phyloP scores from a whole-genome alignment of 2,888 invertebrate genomes.

The Meteorus cinctellus region DNA sequence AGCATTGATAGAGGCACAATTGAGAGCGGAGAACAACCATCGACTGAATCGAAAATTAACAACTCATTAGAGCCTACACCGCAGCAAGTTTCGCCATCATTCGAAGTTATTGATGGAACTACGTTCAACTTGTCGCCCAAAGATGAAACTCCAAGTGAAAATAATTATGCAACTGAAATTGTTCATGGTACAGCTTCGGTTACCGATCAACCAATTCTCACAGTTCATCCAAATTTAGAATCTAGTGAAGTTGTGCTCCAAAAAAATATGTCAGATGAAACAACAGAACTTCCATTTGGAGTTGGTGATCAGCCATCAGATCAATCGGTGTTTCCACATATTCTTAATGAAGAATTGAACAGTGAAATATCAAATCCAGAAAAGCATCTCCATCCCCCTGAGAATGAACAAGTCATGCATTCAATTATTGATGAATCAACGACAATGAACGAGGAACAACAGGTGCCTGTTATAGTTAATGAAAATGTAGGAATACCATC shows the following conservation, averaged over 20 bases:
- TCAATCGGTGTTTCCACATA: neutral
- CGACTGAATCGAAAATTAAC: neutral
- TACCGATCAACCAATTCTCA: conserved; percentile 55
- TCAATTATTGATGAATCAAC: neutral
- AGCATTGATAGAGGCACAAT: neutral
- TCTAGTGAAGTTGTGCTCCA: conserved; percentile 40
- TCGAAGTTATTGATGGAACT: conserved; percentile 81
- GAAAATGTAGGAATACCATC: neutral
- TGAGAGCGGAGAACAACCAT: neutral
- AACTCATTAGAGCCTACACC: conserved; percentile 23
- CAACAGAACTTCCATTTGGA: conserved; percentile 13
- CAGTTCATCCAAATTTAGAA: conserved; percentile 55
- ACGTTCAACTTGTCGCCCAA: conserved; percentile 71
- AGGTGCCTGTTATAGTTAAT: neutral
- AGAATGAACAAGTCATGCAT: neutral
- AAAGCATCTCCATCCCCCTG: conserved; percentile 21
- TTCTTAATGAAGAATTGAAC: neutral
- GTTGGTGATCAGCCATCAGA: conserved; percentile 5
- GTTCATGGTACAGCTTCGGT: conserved; percentile 22
- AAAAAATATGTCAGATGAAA: conserved; percentile 11
- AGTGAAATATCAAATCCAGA: conserved; percentile 10
- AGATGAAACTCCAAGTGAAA: conserved; percentile 44
- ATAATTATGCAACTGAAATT: conserved; percentile 50
- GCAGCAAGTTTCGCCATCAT: conserved; percentile 51
- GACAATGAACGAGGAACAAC: neutral